Conservation (phyloP, 2,797 vertebrate genomes). For the Crocodylus rhombifer region DNA sequence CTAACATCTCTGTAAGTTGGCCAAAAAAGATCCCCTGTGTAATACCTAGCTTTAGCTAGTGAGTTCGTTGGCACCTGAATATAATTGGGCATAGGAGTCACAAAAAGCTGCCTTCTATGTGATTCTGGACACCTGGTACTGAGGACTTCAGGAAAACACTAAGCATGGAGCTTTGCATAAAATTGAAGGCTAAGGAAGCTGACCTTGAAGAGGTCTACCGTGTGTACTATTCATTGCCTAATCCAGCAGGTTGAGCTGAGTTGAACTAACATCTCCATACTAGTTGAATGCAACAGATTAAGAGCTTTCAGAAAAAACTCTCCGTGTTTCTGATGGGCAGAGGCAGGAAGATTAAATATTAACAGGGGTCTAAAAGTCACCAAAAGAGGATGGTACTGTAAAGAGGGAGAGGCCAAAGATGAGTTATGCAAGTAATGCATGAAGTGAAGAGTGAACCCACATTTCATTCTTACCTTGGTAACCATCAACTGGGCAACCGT, state of each 20-base stretch:
- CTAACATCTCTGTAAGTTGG: not conserved
- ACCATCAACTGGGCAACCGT: conserved; percentile 85
- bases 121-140: not conserved
- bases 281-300: not conserved
- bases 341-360: no score
- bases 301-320: not conserved
- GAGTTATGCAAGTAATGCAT: not conserved
- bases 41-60: not conserved
- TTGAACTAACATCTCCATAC: not conserved
- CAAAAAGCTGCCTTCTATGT: no score
- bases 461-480: conserved; percentile 79
- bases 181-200: not conserved
- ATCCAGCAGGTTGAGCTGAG: not conserved
- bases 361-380: not conserved
- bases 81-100: no score
- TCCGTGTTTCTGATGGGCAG: no score
- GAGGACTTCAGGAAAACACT: not conserved
- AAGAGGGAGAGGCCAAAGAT: not conserved
- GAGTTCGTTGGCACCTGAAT: no score
- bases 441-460: not conserved
- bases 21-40: not conserved
- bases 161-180: not conserved
- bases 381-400: not conserved
- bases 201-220: not conserved
- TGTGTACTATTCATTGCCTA: not conserved